Conservation (phyloP, 2,113 vertebrate species). For the Burhinus oedicnemus region DNA sequence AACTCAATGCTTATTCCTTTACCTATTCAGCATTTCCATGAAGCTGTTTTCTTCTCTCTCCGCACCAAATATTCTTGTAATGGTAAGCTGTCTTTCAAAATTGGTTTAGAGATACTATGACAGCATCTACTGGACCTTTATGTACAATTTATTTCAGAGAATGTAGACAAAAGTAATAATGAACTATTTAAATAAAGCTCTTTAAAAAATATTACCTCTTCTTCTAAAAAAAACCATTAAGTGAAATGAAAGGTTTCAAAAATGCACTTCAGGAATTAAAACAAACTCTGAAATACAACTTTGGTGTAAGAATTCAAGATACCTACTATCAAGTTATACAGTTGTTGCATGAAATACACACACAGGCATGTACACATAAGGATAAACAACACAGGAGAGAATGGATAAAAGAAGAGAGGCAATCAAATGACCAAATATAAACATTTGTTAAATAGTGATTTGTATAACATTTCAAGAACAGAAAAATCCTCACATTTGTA, state of each 20-base stretch:
- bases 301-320: neutral
- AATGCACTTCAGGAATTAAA: neutral
- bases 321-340: neutral
- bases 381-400: neutral
- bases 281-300: neutral
- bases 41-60: neutral
- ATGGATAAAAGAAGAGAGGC: neutral
- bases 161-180: neutral
- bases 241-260: neutral
- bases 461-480: neutral
- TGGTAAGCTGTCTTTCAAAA: neutral
- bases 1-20: neutral
- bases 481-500: neutral
- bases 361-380: slow-evolving; percentile 63
- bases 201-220: neutral
- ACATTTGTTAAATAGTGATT: neutral
- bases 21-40: neutral
- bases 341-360: neutral
- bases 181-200: neutral
- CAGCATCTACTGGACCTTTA: neutral
- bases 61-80: neutral
- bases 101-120: neutral
- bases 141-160: neutral
- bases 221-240: neutral
- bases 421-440: neutral